phyloP scores from a whole-genome alignment of 1,140 invertebrate species.

The Dinothrombium tinctorium region DNA sequence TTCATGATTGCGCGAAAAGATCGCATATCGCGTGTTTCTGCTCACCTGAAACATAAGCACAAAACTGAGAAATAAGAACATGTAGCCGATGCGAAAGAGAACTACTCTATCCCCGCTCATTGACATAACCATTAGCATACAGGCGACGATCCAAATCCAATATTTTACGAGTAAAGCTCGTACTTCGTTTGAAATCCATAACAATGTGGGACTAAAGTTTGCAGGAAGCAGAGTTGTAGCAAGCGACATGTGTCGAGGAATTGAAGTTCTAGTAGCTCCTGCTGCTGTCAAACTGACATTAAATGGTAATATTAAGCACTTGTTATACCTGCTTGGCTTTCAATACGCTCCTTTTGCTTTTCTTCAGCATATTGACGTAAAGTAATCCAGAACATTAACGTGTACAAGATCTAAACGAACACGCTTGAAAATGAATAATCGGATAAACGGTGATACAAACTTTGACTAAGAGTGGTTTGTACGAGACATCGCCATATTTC shows the following conservation, averaged over 20 bases:
- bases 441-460: constrained; percentile 20
- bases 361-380: constrained; percentile 69
- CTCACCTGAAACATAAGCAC: constrained; percentile 74
- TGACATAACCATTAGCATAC: constrained; percentile 75
- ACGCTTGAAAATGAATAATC: neutral
- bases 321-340: no score
- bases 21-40: constrained; percentile 1
- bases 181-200: constrained; percentile 33
- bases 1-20: constrained; percentile 15
- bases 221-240: constrained; percentile 35
- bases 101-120: constrained; percentile 62
- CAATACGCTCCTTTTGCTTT: no score
- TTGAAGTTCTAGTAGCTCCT: neutral
- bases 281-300: neutral
- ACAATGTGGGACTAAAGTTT: constrained; percentile 31
- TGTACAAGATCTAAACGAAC: constrained; percentile 42
- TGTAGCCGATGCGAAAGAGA: constrained; percentile 83
- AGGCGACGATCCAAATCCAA: constrained; percentile 85
- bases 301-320: no score
- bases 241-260: constrained; percentile 42
- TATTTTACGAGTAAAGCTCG: constrained; percentile 48
- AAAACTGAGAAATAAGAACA: constrained; percentile 80
- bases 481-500: constrained; percentile 38
- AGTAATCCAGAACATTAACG: constrained; percentile 83
- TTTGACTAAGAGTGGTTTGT: constrained; percentile 50